Percentiles rank a stretch among this genome's conserved stretches.
Evolutionary conservation across 2,888 invertebrate genomes (phyloP).

Genomic region (Nymphalis c-album): DNA sequence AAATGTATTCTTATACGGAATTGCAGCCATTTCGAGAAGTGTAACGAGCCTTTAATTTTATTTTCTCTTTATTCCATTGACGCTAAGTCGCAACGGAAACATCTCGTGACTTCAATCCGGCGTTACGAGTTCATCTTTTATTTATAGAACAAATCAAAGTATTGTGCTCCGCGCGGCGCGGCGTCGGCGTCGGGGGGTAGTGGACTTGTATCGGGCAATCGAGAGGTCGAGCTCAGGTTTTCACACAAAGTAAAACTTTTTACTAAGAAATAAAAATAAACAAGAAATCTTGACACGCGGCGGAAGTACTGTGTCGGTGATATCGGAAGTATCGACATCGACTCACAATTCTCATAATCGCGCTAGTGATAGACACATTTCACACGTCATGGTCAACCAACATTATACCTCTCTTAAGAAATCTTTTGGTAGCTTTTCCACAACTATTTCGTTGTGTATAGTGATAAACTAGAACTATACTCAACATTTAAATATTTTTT

Average conservation of each 20-base stretch:
- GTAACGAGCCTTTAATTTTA: constrained; percentile 17
- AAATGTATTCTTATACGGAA: too few relatives aligned
- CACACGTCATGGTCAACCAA: too few relatives aligned
- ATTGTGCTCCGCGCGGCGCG: background rate
- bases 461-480: too few relatives aligned
- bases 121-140: constrained; percentile 14
- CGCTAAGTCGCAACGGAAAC: constrained; percentile 15
- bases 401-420: too few relatives aligned
- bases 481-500: too few relatives aligned
- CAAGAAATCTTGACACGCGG: too few relatives aligned
- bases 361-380: too few relatives aligned
- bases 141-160: constrained; percentile 19
- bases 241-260: constrained; percentile 1
- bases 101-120: constrained; percentile 15
- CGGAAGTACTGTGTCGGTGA: too few relatives aligned
- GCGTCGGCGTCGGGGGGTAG: background rate
- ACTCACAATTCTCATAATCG: too few relatives aligned
- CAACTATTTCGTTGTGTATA: too few relatives aligned
- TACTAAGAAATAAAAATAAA: background rate
- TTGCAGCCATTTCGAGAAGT: background rate
- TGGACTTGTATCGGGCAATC: constrained; percentile 10
- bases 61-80: constrained; percentile 18
- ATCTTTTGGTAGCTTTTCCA: too few relatives aligned
- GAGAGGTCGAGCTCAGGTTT: background rate
- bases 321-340: too few relatives aligned